A percentile compares a stretch with the other conserved stretches of the same genome.
These are phyloP conservation scores for Xenotilapia longispinis DNA, from an alignment of 2,113 vertebrate species.

Conservation along the genomic window DNA sequence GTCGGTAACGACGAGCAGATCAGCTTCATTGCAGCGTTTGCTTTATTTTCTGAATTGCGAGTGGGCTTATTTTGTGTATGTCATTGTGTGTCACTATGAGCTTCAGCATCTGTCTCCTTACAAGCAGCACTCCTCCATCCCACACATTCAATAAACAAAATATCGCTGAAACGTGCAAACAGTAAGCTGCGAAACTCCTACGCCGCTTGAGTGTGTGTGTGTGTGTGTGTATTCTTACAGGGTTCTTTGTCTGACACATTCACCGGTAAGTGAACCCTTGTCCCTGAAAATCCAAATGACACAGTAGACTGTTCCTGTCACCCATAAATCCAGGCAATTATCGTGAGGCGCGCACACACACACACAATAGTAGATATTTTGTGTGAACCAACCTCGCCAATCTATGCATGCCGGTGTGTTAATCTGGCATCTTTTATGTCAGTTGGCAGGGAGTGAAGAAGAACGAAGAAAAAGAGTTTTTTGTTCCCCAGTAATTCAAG, in stretches of 20 bases:
- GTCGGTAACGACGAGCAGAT: background rate
- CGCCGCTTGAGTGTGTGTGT: background rate
- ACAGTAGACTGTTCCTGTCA: conserved; percentile 51
- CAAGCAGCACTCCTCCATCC: conserved; percentile 23
- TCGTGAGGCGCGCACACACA: background rate
- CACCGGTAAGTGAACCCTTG: conserved; percentile 53
- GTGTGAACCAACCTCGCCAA: background rate
- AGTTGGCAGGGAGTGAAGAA: background rate
- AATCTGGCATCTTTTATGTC: conserved; percentile 26
- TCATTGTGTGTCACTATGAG: background rate
- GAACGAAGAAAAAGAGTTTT: background rate
- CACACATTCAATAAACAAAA: conserved; percentile 16
- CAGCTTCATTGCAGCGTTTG: conserved; percentile 28
- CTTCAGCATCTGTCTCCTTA: conserved; percentile 22
- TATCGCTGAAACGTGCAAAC: conserved; percentile 18
- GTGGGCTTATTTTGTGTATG: background rate
- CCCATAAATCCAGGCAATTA: conserved; percentile 53
- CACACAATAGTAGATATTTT: background rate
- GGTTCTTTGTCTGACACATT: conserved; percentile 37
- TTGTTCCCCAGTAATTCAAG: background rate
- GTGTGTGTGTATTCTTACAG: background rate
- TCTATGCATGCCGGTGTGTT: conserved; percentile 22
- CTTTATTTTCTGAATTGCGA: conserved; percentile 19
- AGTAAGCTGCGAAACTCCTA: conserved; percentile 18
- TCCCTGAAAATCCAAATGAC: conserved; percentile 57